These are phyloP conservation scores for Sycobia sp. DNA, from an alignment of 1,140 invertebrate species.

Conservation along the genomic window DNA sequence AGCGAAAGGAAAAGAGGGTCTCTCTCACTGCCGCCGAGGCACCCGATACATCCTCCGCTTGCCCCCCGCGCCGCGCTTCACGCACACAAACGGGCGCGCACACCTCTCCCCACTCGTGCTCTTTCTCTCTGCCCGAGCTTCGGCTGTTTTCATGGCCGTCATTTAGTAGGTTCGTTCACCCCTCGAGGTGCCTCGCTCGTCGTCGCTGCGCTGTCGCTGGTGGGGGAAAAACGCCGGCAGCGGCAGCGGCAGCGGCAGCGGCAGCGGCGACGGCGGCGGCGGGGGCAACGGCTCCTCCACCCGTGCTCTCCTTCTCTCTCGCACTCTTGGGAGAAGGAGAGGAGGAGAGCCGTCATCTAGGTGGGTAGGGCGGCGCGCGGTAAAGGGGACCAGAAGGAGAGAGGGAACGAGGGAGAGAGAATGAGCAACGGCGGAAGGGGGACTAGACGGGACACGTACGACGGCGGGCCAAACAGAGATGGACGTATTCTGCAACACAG, in stretches of 20 bases:
- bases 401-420: too few species aligned
- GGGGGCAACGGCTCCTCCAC: constrained; percentile 33
- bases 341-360: constrained; percentile 18
- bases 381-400: constrained; percentile 25
- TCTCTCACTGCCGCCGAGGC: constrained; percentile 6
- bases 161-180: constrained; percentile 64
- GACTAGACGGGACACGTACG: constrained; percentile 24
- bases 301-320: too few species aligned
- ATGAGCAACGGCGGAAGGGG: too few species aligned
- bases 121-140: constrained; percentile 47
- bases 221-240: neutral
- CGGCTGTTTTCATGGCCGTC: constrained; percentile 64
- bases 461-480: constrained; percentile 14
- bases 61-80: neutral
- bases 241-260: constrained; percentile 1
- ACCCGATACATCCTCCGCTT: neutral
- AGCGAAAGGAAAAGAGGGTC: constrained; percentile 31
- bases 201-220: too few species aligned
- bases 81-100: neutral
- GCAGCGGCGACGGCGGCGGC: neutral
- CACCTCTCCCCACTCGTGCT: constrained; percentile 36
- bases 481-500: too few species aligned
- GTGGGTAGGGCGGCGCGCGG: constrained; percentile 22
- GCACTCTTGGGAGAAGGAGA: constrained; percentile 1
- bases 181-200: constrained; percentile 39